Base-by-base conservation (phyloP, 2,888 invertebrate genomes). In the Apoda limacodes region DNA sequence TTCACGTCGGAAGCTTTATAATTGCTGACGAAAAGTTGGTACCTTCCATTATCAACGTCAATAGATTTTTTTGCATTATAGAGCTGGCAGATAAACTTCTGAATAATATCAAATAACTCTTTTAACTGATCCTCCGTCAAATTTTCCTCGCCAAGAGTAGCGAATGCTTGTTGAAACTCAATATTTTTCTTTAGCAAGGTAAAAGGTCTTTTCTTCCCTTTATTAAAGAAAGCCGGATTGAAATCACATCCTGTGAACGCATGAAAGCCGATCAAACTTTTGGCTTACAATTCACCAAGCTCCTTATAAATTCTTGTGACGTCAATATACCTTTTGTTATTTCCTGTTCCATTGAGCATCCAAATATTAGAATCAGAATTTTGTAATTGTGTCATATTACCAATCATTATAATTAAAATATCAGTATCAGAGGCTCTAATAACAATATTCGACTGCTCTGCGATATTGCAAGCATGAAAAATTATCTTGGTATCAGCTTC, bases 181-280 rank as follows among this genome's bases (percentile, higher is more conserved):
- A n/a, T 11, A 9, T 25, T 13, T 13, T 36, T 27, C 25, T 32
- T 24, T 13, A 42, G 17, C 17, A 5, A 17, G 17, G 7, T 17
- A 25, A 30, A 3, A 15, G 15, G 9, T 10, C 13, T 31, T 26
- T 42, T 32, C 46, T 55, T 57, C 7, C 52, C 50, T 48, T 45
- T 50, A 19, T 42, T 35, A 24, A 42, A 49, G 44, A 55, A 55
- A 11, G 47, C 45, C 13, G 49, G 42, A 5, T 43, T 55, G 33
- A 43, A 53, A 39, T 54, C 52, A 29, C 48, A 48, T 9, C 52
- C 52, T 25, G 52, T 55, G 25, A 45, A 51, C 19, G 53, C 52
- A 34, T 56, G 50, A 24, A 50, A 50, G n/a, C n/a, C n/a, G n/a
- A n/a, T n/a, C n/a, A n/a, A n/a, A n/a, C n/a, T n/a, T n/a, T n/a